Evolutionary conservation across 2,113 vertebrate species (phyloP), one percentile per base, ranked within the genome.

Genomic region (Columba janthina): DNA sequence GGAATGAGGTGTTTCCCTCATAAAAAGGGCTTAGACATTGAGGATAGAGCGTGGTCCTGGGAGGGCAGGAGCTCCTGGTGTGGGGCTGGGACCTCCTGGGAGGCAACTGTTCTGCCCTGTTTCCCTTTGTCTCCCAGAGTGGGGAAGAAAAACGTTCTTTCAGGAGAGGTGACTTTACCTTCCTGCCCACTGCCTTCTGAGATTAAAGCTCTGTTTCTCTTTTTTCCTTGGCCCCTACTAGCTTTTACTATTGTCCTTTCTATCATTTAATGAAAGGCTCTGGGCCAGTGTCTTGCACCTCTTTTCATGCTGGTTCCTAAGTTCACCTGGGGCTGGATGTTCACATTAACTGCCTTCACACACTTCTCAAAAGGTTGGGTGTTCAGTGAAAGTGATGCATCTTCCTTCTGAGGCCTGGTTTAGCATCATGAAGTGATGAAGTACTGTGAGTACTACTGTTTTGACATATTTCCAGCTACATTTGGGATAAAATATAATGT

Each of bases 351-450:
- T 56, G 25, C 36, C 10, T 32, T 5, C 3, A 69, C 42, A 36
- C 1, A 1, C 7, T 20, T 80, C 57, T 46, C 31, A 82, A 9
- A 16, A 61, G 32, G 19, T 14, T 2, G 0, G 12, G 19, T 0
- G 2, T 66, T 40, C 51, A 44, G 46, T 28, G 51, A 24, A 24
- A 80, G 42, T 1, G 7, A 2, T 13, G 18, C 19, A 28, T 44
- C 19, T 80, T 90, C 24, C 12, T 83, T 53, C 53, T 69, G 54
- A 76, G 36, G 12, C 31, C 62, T 73, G 22, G 40, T 48, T 88
- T 72, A 80, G 15, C 36, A 62, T 18, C 7, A 9, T 12, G 18
- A 65, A 62, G 14, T 57, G 28, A 28, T 57, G 14, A 60, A 16
- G 17, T 54, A 22, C 5, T 32, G 22, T 34, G 31, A 53, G 25